Evolutionary conservation across 2,888 invertebrate genomes (phyloP), one percentile per base, ranked within the genome.

Genomic region (Microplitis deprimator): DNA sequence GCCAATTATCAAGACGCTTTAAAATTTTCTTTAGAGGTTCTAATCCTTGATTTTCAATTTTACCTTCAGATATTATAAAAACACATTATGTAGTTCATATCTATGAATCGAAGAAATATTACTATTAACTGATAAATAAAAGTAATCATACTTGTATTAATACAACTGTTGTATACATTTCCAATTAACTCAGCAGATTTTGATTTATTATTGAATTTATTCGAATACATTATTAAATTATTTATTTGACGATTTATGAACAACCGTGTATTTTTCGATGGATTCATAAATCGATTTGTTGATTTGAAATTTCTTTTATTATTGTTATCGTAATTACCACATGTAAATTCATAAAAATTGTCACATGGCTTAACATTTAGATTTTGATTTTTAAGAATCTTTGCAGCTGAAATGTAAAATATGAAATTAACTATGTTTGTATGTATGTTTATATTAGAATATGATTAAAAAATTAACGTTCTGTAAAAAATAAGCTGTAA

Each of bases 1-100:
- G 98, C 98, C 98, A 98, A 4, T 97, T 97, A 0, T 98, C 98
- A 39, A 98, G 91, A 10, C 92, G 91, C 50, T 92, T 91, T 75
- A 98, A 90, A 87, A 96, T 94, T 0, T 92, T 91, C 76, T 93
- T 90, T 62, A 98, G 92, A 0, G 97, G 96, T 4, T 91, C 90
- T 64, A 95, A 89, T 0, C 96, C 97, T 68, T 94, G 92, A 1
- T 92, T 91, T 87, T 98, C 97, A 84, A 98, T 97, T 29, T 94
- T 90, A 81, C 94, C 97, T 96, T 88, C 5, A 39, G 6, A 71
- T 10, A 7, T 13, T 29, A 73, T 64, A 29, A n/a, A 29, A 20
- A 67, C 6, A n/a, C 39, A n/a, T 38, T 10, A 29, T n/a, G 7
- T 13, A 13, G 8, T 5, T 13, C 59, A 59, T 68, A 39, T 38